Evolutionary conservation across 2,113 vertebrate genomes (phyloP), one percentile per base, ranked within the genome.

Genomic region (Chamaea fasciata): DNA sequence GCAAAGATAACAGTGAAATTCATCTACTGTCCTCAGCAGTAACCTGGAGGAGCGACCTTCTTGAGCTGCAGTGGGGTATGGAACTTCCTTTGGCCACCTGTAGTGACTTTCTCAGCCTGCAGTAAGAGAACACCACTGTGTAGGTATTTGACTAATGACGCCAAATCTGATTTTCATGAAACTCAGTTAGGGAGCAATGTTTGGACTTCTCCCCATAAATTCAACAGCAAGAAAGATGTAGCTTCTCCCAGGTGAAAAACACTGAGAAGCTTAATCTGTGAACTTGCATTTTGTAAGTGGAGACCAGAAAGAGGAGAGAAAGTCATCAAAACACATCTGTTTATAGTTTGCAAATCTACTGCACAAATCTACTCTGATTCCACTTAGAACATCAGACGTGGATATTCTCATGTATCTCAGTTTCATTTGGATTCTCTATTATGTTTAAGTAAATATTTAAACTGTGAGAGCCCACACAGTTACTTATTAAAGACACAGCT

Each of bases 371-470:
- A 71, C 56, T 83, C 42, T n/a, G n/a, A 65, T 77, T 85, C 56
- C 71, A 83, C 63, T 93, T 85, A 79, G 89, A 94, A 93, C 55
- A 70, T 57, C 59, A 94, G 50, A 91, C 3, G 30, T 4, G 7
- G 52, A 73, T 95, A 88, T 91, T 95, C 64, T 70, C 83, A 95
- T 93, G 26, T 85, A 70, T 81, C 83, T 86, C 55, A 71, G 73
- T 67, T 90, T 90, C 39, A 70, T 88, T 86, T 53, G n/a, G 55
- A 74, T 60, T 79, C 44, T 92, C 49, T 81, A 63, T 70, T 80
- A 88, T 78, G 92, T 91, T 89, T 50, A 88, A 83, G 76, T 86
- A 93, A 96, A 92, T 95, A 92, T 89, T 96, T 95, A 93, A 97
- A 94, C 93, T 64, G 41, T 0, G 0, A 65, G 56, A 95, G 68